Conservation (phyloP, 2,888 invertebrate genomes). For the Polydrusus tereticollis region DNA sequence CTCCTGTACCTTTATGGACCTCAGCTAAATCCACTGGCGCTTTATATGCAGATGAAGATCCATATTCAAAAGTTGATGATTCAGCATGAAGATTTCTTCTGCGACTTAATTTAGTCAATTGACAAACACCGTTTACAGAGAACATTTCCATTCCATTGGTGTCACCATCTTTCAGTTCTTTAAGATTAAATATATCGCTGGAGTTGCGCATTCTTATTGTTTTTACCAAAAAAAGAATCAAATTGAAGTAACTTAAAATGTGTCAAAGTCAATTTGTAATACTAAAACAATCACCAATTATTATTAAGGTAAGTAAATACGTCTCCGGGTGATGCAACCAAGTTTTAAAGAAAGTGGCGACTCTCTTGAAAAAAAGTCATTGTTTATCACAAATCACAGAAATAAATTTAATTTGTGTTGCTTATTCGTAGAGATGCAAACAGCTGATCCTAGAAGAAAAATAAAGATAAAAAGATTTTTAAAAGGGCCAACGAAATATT, state of each 20-base stretch:
- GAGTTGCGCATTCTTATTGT: constrained; percentile 58
- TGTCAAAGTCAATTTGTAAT: background rate
- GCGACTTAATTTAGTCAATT: constrained; percentile 53
- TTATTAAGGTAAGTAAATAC: background rate
- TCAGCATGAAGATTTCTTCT: constrained; percentile 35
- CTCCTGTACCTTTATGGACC: background rate
- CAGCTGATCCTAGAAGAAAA: too few species aligned
- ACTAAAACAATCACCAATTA: background rate
- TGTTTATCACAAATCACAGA: too few species aligned
- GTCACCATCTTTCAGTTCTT: constrained; percentile 56
- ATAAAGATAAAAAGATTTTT: too few species aligned
- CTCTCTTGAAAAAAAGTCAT: too few species aligned
- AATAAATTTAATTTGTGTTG: too few species aligned
- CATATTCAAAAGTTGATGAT: constrained; percentile 53
- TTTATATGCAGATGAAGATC: constrained; percentile 26
- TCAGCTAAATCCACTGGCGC: background rate
- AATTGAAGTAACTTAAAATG: background rate
- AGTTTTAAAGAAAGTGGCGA: too few species aligned
- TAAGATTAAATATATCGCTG: constrained; percentile 64
- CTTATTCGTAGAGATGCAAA: too few species aligned
- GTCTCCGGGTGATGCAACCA: too few species aligned
- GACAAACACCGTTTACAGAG: constrained; percentile 62
- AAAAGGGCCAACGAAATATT: too few species aligned
- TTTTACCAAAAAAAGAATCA: constrained; percentile 1
- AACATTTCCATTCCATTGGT: constrained; percentile 62